These are phyloP conservation scores for Charaxes varanes DNA, from an alignment of 1,140 invertebrate genomes.

Conservation along the genomic window DNA sequence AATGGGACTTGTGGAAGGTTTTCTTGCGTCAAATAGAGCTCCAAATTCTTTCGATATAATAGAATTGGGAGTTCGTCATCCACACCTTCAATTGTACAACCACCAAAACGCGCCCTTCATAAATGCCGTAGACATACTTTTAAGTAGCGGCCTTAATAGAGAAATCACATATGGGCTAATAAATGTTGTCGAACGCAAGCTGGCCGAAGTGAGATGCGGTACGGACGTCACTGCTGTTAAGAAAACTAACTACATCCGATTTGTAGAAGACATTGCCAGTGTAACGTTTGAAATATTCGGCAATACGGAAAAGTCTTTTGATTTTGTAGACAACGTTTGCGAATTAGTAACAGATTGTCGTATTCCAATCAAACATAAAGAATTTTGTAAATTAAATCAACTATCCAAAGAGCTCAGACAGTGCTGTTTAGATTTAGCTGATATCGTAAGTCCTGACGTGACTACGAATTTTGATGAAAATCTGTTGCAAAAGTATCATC, in stretches of 20 bases:
- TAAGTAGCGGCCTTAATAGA: constrained; percentile 67
- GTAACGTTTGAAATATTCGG: constrained; percentile 69
- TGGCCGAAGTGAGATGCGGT: constrained; percentile 55
- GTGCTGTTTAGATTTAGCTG: constrained; percentile 48
- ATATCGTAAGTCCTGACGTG: constrained; percentile 39
- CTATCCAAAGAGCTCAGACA: constrained; percentile 59
- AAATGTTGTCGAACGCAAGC: constrained; percentile 67
- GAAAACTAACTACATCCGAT: constrained; percentile 65
- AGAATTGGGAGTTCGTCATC: constrained; percentile 54
- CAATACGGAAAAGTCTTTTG: constrained; percentile 58
- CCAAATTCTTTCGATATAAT: constrained; percentile 66
- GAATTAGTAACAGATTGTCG: constrained; percentile 60
- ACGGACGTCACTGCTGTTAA: constrained; percentile 60
- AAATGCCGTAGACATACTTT: constrained; percentile 62
- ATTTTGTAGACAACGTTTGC: constrained; percentile 63
- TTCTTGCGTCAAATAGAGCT: constrained; percentile 60
- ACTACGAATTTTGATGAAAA: constrained; percentile 37
- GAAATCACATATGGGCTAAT: constrained; percentile 69
- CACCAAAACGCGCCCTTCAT: constrained; percentile 68
- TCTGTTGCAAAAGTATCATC: constrained; percentile 59
- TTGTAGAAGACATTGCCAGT: constrained; percentile 67
- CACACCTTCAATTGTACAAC: constrained; percentile 65
- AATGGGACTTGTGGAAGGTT: constrained; percentile 65
- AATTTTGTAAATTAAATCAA: constrained; percentile 65
- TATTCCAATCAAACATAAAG: constrained; percentile 65